Base-by-base conservation (phyloP, 2,797 vertebrate genomes). In the Decapterus maruadsi region DNA sequence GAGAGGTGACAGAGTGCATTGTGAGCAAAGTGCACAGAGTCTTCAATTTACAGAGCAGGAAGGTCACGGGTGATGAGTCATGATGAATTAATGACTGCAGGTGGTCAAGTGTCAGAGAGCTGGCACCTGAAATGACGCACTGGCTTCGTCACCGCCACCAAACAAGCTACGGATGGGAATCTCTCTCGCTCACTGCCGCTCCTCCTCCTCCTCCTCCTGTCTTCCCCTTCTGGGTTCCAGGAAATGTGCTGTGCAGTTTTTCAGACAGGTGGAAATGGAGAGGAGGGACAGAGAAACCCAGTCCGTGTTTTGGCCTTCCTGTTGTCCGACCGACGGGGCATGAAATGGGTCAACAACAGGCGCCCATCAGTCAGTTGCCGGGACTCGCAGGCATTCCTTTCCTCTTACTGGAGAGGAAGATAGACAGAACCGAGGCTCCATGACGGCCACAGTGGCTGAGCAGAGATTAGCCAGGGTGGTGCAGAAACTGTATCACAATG, bases 261-360 rank as follows among this genome's bases (percentile, higher is more conserved):
- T 79, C 87, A 89, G 70, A 77, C 72, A 90, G 84, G 87, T 90
- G 90, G 85, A 93, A 84, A 76, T 71, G 53, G 60, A 72, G 72
- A 80, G 58, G 61, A 82, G 42, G 68, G 69, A 74, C 51, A 72
- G 60, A 87, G 26, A 87, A 83, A 78, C 48, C n/a, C 6, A 58
- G 79, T 66, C 61, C 77, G 71, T 85, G 77, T 74, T 60, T 83
- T 87, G 85, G 80, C 75, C 81, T 95, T 95, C 93, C 94, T 93
- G 92, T 92, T 93, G 88, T 91, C 82, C 80, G 53, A 81, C 58
- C 60, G 82, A 70, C 81, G 83, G 65, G 84, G 60, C 67, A 77
- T 85, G 81, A 87, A 88, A 75, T 55, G 75, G 86, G 88, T 91
- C 87, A 90, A 84, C 87, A 90, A 84, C 81, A 82, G 84, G 78